These are phyloP conservation scores for Timandra comae DNA, from an alignment of 2,888 invertebrate genomes.

Conservation along the genomic window DNA sequence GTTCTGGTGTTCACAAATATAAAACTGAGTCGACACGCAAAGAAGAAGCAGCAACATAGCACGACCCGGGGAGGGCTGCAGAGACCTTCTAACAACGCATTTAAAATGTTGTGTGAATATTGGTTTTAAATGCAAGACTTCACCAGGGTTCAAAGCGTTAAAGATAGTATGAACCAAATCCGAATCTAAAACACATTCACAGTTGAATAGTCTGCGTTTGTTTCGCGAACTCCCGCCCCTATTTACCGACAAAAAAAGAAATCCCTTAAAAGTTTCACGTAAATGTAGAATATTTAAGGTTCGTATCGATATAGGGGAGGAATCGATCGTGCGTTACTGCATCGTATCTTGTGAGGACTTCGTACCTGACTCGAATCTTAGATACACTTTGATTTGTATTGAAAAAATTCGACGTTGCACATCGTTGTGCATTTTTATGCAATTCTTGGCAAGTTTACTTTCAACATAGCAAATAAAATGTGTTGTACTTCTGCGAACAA, in stretches of 20 bases:
- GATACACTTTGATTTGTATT: too few relatives aligned
- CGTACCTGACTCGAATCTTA: constrained; percentile 7
- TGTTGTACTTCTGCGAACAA: too few relatives aligned
- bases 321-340: constrained; percentile 28
- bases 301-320: constrained; percentile 30
- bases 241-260: constrained; percentile 36
- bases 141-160: background rate
- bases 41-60: background rate
- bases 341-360: constrained; percentile 5
- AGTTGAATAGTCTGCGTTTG: constrained; percentile 38
- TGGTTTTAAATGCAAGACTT: background rate
- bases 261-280: constrained; percentile 45
- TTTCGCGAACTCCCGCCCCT: constrained; percentile 35
- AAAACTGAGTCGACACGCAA: background rate
- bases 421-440: too few relatives aligned
- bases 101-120: background rate
- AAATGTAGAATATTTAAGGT: constrained; percentile 53
- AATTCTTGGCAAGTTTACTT: too few relatives aligned
- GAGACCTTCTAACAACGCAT: too few relatives aligned
- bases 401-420: too few relatives aligned
- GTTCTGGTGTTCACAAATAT: too few relatives aligned
- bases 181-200: constrained; percentile 28
- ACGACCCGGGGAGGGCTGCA: background rate
- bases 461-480: too few relatives aligned
- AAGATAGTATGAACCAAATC: constrained; percentile 6